A percentile compares a stretch with the other conserved stretches of the same genome.
phyloP scores from a whole-genome alignment of 2,113 vertebrate genomes.

The Phaethon lepturus region DNA sequence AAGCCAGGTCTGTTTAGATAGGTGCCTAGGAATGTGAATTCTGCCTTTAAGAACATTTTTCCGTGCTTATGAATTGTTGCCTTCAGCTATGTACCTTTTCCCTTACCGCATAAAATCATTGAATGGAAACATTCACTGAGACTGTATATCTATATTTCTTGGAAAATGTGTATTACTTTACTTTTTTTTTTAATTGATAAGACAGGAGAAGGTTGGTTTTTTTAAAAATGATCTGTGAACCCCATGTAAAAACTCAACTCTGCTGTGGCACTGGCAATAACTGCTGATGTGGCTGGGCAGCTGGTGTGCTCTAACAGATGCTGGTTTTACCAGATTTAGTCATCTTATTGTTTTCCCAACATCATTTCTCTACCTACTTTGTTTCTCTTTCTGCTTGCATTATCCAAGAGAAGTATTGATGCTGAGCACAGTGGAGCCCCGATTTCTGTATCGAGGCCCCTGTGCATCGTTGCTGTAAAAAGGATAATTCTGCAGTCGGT shows the following conservation, averaged over 20 bases:
- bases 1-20: background rate
- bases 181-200: background rate
- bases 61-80: background rate
- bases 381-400: background rate
- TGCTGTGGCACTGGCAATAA: background rate
- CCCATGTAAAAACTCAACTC: background rate
- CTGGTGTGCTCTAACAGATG: background rate
- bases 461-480: fast-evolving
- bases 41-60: background rate
- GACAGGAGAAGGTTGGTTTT: background rate
- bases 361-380: background rate
- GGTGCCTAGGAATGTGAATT: background rate
- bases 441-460: background rate
- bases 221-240: background rate
- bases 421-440: background rate
- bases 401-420: background rate
- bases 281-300: background rate
- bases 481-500: background rate
- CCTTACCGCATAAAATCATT: background rate
- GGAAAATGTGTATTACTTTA: background rate
- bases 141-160: background rate
- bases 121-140: background rate
- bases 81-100: background rate
- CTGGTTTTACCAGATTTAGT: background rate
- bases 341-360: background rate